Percentiles rank a stretch among this genome's conserved stretches.
phyloP scores from a whole-genome alignment of 2,888 invertebrate species.

The Mamestra brassicae region DNA sequence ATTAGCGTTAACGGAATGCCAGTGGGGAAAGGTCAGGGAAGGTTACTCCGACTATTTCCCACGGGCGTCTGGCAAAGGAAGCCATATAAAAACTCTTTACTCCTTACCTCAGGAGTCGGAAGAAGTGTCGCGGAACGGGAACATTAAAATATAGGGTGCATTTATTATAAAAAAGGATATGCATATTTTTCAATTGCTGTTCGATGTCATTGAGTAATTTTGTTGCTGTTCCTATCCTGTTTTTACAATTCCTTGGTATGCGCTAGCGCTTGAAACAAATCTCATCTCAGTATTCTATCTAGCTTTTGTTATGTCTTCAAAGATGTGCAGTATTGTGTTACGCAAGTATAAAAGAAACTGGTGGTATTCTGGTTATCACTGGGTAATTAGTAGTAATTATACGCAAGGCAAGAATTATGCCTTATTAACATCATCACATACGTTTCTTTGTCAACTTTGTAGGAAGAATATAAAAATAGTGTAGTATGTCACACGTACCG shows the following conservation, averaged over 20 bases:
- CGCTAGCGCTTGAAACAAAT: neutral
- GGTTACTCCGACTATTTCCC: conserved; percentile 74
- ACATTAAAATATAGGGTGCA: conserved; percentile 62
- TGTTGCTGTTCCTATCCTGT: conserved; percentile 7
- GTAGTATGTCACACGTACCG: neutral
- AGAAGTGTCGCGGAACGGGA: conserved; percentile 69
- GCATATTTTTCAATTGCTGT: neutral
- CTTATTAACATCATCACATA: neutral
- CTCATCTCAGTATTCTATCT: neutral
- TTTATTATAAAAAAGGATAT: conserved; percentile 33
- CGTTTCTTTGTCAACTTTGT: conserved; percentile 5
- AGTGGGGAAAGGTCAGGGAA: conserved; percentile 78
- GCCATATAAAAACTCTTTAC: conserved; percentile 75
- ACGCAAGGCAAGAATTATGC: neutral
- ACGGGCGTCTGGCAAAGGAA: conserved; percentile 76
- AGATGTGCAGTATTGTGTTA: neutral
- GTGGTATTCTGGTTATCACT: neutral
- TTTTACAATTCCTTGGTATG: neutral
- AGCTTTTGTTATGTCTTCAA: neutral
- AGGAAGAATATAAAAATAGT: neutral
- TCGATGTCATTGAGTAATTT: neutral
- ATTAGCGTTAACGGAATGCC: conserved; percentile 54
- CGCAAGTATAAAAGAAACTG: neutral
- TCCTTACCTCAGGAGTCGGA: conserved; percentile 56
- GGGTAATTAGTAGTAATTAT: neutral